Conservation (phyloP, 2,113 vertebrate species). For the Theropithecus gelada region DNA sequence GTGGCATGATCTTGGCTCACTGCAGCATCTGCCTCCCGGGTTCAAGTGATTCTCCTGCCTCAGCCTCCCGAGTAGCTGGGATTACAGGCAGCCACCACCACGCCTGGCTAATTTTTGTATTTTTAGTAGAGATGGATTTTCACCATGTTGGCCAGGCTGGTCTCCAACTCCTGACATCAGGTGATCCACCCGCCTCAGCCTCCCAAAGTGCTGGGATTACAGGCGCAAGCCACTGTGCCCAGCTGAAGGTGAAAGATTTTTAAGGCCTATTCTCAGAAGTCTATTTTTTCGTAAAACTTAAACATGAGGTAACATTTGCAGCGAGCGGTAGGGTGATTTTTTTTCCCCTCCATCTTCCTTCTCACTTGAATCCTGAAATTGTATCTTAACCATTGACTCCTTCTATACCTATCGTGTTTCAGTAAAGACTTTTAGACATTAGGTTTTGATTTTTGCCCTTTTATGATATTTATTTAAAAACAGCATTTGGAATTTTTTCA, state of each 20-base stretch:
- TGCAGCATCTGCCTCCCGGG: too few relatives aligned
- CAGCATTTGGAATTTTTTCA: not conserved
- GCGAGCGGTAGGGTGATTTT: not conserved
- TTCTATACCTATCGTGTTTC: not conserved
- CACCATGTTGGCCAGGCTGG: too few relatives aligned
- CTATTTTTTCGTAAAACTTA: not conserved
- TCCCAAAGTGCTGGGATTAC: too few relatives aligned
- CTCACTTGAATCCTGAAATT: not conserved
- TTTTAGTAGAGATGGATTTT: too few relatives aligned
- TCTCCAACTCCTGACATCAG: too few relatives aligned
- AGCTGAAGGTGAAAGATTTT: not conserved
- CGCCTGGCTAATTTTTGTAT: too few relatives aligned
- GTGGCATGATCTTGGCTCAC: too few relatives aligned
- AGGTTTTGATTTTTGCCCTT: slow-evolving; percentile 20
- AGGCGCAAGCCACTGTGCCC: too few relatives aligned
- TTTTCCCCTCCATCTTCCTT: not conserved
- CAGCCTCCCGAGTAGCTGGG: too few relatives aligned
- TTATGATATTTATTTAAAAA: slow-evolving; percentile 11
- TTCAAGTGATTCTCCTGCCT: too few relatives aligned
- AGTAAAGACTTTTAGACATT: not conserved
- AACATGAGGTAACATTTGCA: not conserved
- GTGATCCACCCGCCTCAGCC: too few relatives aligned
- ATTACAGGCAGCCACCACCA: too few relatives aligned
- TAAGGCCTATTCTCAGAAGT: not conserved
- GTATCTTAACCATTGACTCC: not conserved